phyloP scores from a whole-genome alignment of 2,113 vertebrate species.

The Cyprinodon variegatus region DNA sequence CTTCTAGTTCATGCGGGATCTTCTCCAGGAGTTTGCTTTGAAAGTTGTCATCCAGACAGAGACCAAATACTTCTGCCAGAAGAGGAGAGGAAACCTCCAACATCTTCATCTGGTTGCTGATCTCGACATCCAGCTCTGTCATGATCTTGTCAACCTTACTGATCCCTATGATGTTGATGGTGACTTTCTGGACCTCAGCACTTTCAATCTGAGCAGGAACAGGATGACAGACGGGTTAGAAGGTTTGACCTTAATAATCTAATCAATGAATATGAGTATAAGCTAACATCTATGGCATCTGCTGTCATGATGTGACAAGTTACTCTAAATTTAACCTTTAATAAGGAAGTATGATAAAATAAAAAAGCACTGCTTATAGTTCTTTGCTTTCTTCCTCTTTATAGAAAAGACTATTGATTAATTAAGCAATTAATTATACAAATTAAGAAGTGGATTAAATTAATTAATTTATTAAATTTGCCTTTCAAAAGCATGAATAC shows the following conservation, averaged over 20 bases:
- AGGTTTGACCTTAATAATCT: neutral
- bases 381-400: too few relatives aligned
- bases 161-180: neutral
- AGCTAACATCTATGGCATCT: too few relatives aligned
- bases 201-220: conserved; percentile 1
- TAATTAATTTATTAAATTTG: too few relatives aligned
- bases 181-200: neutral
- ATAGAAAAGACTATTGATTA: too few relatives aligned
- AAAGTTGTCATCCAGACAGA: neutral
- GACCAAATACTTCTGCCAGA: neutral
- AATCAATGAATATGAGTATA: too few relatives aligned
- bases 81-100: neutral
- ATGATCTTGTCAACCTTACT: neutral
- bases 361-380: too few relatives aligned
- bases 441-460: too few relatives aligned
- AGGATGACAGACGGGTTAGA: neutral
- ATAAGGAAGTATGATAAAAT: too few relatives aligned
- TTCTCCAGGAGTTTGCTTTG: neutral
- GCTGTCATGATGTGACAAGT: too few relatives aligned
- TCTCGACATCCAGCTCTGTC: conserved; percentile 6
- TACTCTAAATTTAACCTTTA: too few relatives aligned
- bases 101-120: fast-evolving
- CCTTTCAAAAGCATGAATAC: too few relatives aligned
- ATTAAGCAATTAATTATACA: too few relatives aligned
- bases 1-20: neutral